Evolutionary conservation across 2,888 invertebrate species (phyloP).

Genomic region (Vesta saturnalis): DNA sequence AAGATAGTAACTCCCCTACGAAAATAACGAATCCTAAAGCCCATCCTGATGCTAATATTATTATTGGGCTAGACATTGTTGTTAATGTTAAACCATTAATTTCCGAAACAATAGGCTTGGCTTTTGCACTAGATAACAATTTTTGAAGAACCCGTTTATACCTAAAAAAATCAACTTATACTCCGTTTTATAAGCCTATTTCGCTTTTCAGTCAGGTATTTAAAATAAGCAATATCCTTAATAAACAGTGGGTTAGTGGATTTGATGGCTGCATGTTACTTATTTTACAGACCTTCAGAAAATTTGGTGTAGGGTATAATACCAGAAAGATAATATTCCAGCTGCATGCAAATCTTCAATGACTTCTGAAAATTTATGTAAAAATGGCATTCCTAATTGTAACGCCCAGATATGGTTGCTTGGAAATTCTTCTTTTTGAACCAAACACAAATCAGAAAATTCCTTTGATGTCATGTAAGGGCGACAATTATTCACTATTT

Average conservation of each 20-base stretch:
- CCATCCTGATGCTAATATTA: background rate
- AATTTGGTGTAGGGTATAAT: background rate
- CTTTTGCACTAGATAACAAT: background rate
- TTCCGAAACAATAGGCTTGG: background rate
- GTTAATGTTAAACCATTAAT: background rate
- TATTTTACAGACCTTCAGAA: background rate
- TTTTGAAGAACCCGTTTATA: background rate
- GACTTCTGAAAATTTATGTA: conserved; percentile 12
- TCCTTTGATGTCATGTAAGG: background rate
- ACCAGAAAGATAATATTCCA: conserved; percentile 23
- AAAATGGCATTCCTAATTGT: conserved; percentile 19
- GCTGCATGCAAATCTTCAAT: conserved; percentile 20
- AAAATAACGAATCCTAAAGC: background rate
- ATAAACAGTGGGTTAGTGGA: too few species aligned
- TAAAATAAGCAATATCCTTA: background rate
- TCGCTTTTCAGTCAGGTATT: too few species aligned
- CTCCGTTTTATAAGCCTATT: too few species aligned
- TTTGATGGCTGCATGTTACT: background rate
- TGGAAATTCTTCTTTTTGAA: conserved; percentile 9
- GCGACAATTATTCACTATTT: conserved; percentile 12
- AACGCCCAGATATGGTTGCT: conserved; percentile 25
- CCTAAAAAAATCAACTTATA: conserved; percentile 8
- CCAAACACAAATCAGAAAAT: conserved; percentile 9
- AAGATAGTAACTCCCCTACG: background rate
- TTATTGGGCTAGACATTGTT: background rate